Conservation (phyloP, 1,140 invertebrate species). For the Parasteatoda tepidariorum region DNA sequence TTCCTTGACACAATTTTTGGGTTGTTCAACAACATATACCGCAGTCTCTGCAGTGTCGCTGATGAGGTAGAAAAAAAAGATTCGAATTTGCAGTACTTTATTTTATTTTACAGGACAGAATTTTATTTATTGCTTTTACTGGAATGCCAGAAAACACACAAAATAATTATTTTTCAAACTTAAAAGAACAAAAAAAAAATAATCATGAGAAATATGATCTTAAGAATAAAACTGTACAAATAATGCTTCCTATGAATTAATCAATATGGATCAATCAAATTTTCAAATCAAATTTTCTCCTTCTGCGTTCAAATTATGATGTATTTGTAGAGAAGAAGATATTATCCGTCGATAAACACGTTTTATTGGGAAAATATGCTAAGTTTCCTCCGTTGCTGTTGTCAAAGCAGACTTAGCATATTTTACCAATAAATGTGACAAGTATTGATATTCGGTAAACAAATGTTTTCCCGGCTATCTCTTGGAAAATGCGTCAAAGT, state of each 20-base stretch:
- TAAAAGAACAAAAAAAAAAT: no score
- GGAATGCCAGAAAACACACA: no score
- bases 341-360: conserved; percentile 14
- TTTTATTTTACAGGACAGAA: no score
- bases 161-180: no score
- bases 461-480: neutral
- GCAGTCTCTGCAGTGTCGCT: no score
- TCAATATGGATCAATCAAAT: conserved; percentile 10
- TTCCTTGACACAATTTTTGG: no score
- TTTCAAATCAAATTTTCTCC: neutral
- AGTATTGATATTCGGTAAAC: conserved; percentile 26
- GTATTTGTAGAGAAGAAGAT: neutral
- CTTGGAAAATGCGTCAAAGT: conserved; percentile 8
- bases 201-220: no score
- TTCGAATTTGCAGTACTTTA: no score
- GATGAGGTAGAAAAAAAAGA: no score
- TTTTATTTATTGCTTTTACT: no score
- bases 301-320: conserved; percentile 5
- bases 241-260: neutral
- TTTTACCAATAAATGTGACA: conserved; percentile 31
- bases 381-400: neutral
- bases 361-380: conserved; percentile 37
- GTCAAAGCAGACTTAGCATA: conserved; percentile 18
- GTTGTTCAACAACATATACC: no score
- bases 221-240: conserved; percentile 7